Percentiles rank a stretch among this genome's conserved stretches.
Conservation (phyloP, 92 coral and sea anemone genomes). For the Paramuricea clavata region DNA sequence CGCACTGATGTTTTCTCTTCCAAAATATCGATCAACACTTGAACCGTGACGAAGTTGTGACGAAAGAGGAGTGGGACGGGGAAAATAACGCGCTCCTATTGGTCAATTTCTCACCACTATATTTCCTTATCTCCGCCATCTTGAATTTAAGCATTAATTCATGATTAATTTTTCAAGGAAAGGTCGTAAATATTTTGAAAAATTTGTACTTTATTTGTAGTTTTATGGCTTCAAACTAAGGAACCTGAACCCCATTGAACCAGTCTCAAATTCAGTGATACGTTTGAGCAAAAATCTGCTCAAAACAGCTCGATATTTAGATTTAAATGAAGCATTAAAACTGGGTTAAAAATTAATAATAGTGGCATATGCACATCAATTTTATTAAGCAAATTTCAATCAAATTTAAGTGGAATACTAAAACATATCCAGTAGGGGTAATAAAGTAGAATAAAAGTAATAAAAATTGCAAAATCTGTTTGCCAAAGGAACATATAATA, state of each 20-base stretch:
- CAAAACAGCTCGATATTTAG: no score
- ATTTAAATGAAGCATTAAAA: no score
- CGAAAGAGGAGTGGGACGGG: slow-evolving; percentile 17
- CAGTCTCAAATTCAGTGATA: background rate
- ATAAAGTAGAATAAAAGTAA: no score
- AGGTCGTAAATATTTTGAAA: no score
- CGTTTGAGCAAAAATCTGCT: no score
- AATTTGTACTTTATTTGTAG: background rate
- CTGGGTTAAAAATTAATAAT: background rate
- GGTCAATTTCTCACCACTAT: slow-evolving; percentile 18
- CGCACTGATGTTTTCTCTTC: slow-evolving; percentile 21
- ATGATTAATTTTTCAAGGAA: no score
- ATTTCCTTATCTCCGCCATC: background rate
- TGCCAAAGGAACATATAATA: no score
- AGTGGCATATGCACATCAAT: no score
- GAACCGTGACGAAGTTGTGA: slow-evolving; percentile 25
- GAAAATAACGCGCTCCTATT: slow-evolving; percentile 12
- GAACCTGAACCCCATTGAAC: background rate
- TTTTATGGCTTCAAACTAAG: background rate
- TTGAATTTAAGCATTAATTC: background rate
- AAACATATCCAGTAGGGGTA: no score
- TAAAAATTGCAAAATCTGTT: no score
- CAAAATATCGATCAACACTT: slow-evolving; percentile 31
- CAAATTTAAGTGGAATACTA: background rate
- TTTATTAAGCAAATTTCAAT: no score